phyloP scores from a whole-genome alignment of 2,113 vertebrate species.

The Tupaia chinensis region DNA sequence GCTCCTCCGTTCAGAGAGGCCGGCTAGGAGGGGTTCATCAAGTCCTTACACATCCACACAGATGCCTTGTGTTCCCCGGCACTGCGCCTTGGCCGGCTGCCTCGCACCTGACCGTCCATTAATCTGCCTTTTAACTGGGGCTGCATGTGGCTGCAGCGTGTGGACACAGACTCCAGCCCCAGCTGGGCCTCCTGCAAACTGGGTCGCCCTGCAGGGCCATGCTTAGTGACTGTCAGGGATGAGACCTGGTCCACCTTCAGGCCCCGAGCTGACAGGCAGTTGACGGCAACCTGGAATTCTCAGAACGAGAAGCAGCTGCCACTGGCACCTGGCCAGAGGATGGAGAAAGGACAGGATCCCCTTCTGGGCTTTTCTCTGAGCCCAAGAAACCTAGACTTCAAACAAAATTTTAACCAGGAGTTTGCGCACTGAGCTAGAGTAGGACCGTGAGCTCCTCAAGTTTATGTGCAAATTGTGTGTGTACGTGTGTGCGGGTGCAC shows the following conservation, averaged over 20 bases:
- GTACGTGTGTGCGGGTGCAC: not conserved
- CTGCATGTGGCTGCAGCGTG: conserved; percentile 77
- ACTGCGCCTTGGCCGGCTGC: conserved; percentile 81
- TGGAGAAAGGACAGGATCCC: not conserved
- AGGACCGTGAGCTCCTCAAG: not conserved
- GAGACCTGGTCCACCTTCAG: conserved; percentile 74
- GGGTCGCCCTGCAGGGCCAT: conserved; percentile 76
- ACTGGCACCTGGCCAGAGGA: not conserved
- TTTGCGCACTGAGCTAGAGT: not conserved
- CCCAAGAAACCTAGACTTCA: not conserved
- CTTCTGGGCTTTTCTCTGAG: not conserved
- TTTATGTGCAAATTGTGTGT: not conserved
- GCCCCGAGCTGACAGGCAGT: conserved; percentile 69
- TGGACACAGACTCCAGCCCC: conserved; percentile 76
- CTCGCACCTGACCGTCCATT: conserved; percentile 86
- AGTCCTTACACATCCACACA: conserved; percentile 81
- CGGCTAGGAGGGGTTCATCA: conserved; percentile 81
- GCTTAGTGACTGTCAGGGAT: conserved; percentile 73
- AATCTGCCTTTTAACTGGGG: conserved; percentile 86
- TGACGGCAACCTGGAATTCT: conserved; percentile 78
- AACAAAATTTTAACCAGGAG: conserved; percentile 34
- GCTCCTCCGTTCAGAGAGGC: conserved; percentile 74
- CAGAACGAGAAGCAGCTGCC: conserved; percentile 63
- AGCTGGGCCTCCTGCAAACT: conserved; percentile 79
- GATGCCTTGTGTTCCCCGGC: conserved; percentile 82